These are phyloP conservation scores for Myotis findleyi DNA, from an alignment of 2,797 vertebrate species.

Conservation along the genomic window DNA sequence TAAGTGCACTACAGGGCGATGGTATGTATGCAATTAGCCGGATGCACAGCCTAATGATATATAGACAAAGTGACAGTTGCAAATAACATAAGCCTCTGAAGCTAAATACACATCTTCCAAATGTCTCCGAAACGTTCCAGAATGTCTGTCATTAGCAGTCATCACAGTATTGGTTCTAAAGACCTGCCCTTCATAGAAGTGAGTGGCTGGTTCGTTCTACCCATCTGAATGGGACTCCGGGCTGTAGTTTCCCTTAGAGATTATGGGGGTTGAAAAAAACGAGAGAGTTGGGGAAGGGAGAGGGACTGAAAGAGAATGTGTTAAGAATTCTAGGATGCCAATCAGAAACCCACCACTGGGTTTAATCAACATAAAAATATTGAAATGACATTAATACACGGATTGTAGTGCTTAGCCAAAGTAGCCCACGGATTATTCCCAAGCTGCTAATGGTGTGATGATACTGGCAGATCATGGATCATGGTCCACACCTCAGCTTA, in stretches of 20 bases:
- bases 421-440: not conserved
- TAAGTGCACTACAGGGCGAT: conserved; percentile 53
- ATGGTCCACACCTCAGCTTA: not conserved
- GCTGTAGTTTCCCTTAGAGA: conserved; percentile 39
- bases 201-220: not conserved
- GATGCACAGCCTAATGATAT: not conserved
- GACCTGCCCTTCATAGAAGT: not conserved
- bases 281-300: not conserved
- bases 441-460: not conserved
- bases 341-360: not conserved
- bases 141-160: conserved; percentile 15
- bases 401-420: not conserved
- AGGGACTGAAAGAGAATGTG: not conserved
- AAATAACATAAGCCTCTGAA: conserved; percentile 20
- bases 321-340: conserved; percentile 3
- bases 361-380: conserved; percentile 41
- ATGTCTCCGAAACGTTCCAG: conserved; percentile 18
- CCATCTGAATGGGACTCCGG: conserved; percentile 40
- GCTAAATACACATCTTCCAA: conserved; percentile 50
- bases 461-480: not conserved
- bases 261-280: not conserved
- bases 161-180: conserved; percentile 24
- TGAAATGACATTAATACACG: conserved; percentile 9
- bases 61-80: not conserved
- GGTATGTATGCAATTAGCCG: conserved; percentile 25